Evolutionary conservation across 2,113 vertebrate species (phyloP).

Genomic region (Strix uralensis): DNA sequence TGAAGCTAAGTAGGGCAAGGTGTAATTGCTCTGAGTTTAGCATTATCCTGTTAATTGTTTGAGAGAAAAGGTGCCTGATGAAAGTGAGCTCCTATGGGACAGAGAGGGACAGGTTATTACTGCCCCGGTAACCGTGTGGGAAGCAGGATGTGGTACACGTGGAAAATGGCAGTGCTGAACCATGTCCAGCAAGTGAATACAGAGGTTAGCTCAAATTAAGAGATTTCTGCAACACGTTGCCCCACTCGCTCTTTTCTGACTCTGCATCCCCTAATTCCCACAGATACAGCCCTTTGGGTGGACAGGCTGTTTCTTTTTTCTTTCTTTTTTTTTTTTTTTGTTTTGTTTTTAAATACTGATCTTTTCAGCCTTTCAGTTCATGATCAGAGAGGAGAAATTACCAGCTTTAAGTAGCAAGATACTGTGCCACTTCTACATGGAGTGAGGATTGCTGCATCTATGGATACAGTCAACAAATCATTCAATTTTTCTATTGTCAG

Average conservation of each 20-base stretch:
- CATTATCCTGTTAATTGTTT: not conserved
- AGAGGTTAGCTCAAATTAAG: not conserved
- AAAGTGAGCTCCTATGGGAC: not conserved
- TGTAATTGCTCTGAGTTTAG: not conserved
- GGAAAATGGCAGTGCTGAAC: not conserved
- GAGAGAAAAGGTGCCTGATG: not conserved
- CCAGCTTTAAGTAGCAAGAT: not conserved
- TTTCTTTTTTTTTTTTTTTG: too few species aligned
- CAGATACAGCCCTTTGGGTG: not conserved
- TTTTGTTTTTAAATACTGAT: not conserved
- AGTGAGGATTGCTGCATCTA: not conserved
- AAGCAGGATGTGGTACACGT: accelerated
- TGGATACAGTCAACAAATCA: not conserved
- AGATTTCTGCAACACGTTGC: not conserved
- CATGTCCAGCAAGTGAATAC: not conserved
- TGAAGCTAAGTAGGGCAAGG: not conserved
- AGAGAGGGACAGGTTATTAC: not conserved
- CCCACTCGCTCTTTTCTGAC: not conserved
- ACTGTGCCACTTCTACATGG: not conserved
- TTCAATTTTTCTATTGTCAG: slow-evolving; percentile 2
- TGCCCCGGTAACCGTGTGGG: not conserved
- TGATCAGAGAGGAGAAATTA: not conserved
- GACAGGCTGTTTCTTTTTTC: not conserved
- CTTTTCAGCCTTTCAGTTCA: not conserved
- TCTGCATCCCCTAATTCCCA: not conserved